Percentiles rank a stretch among this genome's conserved stretches.
Evolutionary conservation across 2,797 vertebrate species (phyloP).

Genomic region (Anabacerthia variegaticeps): DNA sequence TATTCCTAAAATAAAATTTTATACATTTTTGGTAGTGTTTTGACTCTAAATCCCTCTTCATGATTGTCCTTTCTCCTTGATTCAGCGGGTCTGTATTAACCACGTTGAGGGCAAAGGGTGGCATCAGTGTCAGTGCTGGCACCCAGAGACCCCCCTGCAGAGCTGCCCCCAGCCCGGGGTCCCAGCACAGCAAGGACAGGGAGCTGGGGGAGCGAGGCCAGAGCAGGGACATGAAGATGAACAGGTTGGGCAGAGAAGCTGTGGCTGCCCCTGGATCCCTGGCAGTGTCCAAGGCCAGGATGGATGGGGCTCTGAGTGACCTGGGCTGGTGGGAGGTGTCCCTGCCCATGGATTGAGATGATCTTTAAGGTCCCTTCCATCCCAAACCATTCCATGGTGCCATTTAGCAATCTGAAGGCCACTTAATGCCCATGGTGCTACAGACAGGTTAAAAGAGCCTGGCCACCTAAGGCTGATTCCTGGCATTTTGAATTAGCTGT

Average conservation of each 20-base stretch:
- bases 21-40: conserved; percentile 75
- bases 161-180: not conserved
- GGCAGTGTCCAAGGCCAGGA: fast-evolving
- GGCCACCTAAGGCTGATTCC: not conserved
- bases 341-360: not conserved
- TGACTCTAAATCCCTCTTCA: conserved; percentile 59
- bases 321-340: not conserved
- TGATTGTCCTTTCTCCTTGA: not conserved
- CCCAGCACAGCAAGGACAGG: not conserved
- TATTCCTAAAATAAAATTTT: conserved; percentile 90
- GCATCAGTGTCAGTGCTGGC: not conserved
- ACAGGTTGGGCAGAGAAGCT: fast-evolving
- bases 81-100: not conserved
- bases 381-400: not conserved
- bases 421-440: fast-evolving
- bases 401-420: not conserved
- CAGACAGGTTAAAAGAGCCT: not conserved
- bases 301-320: not conserved
- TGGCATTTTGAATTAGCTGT: not conserved
- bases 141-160: not conserved
- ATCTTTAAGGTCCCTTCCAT: not conserved
- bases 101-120: too few species aligned
- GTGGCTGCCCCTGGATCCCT: not conserved
- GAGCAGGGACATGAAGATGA: not conserved
- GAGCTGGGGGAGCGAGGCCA: not conserved